Conservation (phyloP, 2,888 invertebrate genomes). For the Clostera curtula region DNA sequence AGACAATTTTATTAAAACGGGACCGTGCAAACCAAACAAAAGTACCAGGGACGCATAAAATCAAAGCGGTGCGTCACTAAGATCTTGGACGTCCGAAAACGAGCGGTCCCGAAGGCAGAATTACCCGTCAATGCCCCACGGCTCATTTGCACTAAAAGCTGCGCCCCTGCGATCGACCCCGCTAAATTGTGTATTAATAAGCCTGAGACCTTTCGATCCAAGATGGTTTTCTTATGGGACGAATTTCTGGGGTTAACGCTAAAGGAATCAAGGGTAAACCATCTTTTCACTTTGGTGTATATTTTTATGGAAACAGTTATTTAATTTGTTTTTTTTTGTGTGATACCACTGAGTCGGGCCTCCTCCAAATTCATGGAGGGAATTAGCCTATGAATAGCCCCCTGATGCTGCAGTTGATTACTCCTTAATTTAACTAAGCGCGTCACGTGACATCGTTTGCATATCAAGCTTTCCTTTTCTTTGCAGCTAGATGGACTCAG, state of each 20-base stretch:
- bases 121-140: constrained; percentile 64
- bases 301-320: too few species aligned
- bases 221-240: background rate
- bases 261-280: background rate
- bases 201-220: constrained; percentile 21
- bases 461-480: too few species aligned
- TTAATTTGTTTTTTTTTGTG: too few species aligned
- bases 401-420: too few species aligned
- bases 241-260: background rate
- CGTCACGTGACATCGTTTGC: too few species aligned
- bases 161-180: constrained; percentile 53
- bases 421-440: too few species aligned
- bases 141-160: constrained; percentile 61
- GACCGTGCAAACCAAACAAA: constrained; percentile 11
- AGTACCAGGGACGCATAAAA: constrained; percentile 35
- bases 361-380: too few species aligned
- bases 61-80: constrained; percentile 33
- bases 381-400: too few species aligned
- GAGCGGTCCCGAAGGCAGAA: constrained; percentile 33
- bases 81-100: constrained; percentile 7
- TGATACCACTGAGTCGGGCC: too few species aligned
- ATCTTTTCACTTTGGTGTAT: background rate
- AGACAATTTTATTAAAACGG: too few species aligned
- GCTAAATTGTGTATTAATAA: constrained; percentile 50
- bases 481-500: too few species aligned